These are phyloP conservation scores for Pagetopsis macropterus DNA, from an alignment of 2,797 vertebrate species.

Conservation along the genomic window DNA sequence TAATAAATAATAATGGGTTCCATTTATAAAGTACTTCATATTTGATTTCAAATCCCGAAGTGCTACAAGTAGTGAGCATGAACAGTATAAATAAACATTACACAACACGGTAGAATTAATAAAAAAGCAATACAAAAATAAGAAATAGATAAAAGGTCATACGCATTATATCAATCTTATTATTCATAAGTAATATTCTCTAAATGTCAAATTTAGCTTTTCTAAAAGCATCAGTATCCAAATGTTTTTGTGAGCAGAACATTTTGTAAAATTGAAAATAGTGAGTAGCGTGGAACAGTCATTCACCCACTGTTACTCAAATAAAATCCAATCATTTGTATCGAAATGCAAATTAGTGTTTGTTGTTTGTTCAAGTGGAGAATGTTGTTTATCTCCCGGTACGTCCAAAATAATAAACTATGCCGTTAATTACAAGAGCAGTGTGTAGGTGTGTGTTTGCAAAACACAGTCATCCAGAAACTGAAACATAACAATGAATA, in stretches of 20 bases:
- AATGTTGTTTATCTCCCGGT: not conserved
- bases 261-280: not conserved
- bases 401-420: not conserved
- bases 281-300: not conserved
- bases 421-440: not conserved
- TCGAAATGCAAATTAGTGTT: not conserved
- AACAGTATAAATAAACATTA: too few relatives aligned
- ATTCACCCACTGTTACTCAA: not conserved
- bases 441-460: slow-evolving; percentile 5
- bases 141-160: not conserved
- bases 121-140: too few relatives aligned
- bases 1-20: too few relatives aligned
- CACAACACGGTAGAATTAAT: too few relatives aligned
- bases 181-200: not conserved
- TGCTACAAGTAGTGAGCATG: too few relatives aligned
- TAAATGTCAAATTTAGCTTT: not conserved
- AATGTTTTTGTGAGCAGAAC: not conserved
- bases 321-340: not conserved
- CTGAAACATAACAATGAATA: not conserved
- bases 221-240: not conserved
- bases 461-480: not conserved
- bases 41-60: too few relatives aligned
- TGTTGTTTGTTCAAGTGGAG: not conserved
- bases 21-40: too few relatives aligned
- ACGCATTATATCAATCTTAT: not conserved